These are phyloP conservation scores for Anguilla pacifica DNA, from an alignment of 2,797 vertebrate species.

Conservation along the genomic window DNA sequence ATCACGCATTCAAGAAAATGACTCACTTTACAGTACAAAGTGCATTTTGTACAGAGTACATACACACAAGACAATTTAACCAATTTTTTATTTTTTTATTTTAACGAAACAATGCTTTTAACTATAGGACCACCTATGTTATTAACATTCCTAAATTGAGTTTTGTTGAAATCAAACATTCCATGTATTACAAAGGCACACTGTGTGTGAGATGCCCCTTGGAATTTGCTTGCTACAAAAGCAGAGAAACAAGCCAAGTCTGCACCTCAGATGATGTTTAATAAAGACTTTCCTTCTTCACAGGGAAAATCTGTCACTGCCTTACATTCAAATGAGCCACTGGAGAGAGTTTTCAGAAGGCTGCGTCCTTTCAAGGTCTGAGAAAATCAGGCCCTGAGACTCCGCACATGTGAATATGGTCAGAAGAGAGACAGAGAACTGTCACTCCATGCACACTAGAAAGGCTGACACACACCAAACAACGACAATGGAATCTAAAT, in stretches of 20 bases:
- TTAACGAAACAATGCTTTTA: background rate
- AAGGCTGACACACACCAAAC: background rate
- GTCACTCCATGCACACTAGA: background rate
- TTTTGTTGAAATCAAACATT: slow-evolving; percentile 8
- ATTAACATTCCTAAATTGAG: slow-evolving; percentile 15
- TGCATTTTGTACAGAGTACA: background rate
- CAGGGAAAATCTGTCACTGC: slow-evolving; percentile 38
- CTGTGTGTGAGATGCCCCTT: background rate
- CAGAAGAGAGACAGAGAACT: background rate
- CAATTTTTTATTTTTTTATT: background rate
- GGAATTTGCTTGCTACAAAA: background rate
- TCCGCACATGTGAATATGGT: background rate
- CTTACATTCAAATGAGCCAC: slow-evolving; percentile 47
- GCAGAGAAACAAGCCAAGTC: slow-evolving; percentile 48
- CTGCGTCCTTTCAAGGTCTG: slow-evolving; percentile 14
- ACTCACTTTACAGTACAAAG: background rate
- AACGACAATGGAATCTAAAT: background rate
- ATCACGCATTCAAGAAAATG: background rate
- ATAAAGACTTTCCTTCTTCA: slow-evolving; percentile 60
- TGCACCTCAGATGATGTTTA: slow-evolving; percentile 71
- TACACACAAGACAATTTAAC: background rate
- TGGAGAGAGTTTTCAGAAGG: slow-evolving; percentile 26
- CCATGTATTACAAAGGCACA: background rate
- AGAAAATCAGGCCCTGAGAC: background rate
- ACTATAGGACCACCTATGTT: background rate